Evolutionary conservation across 2,113 vertebrate species (phyloP).

Genomic region (Nansenia antarctica): DNA sequence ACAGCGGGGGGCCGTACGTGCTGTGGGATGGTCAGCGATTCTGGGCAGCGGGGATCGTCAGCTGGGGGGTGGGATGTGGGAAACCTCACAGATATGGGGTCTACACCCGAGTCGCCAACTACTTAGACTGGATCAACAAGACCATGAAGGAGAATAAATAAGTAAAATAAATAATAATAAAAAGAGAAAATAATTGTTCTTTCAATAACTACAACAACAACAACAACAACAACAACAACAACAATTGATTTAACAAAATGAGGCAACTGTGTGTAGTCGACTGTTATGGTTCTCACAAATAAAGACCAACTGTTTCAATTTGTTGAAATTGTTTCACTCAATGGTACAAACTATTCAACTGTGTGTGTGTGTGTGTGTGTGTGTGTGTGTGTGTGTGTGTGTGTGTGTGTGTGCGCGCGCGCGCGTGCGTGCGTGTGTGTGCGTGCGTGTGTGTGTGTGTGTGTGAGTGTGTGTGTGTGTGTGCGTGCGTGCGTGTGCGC

Average conservation of each 20-base stretch:
- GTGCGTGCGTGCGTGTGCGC: not conserved
- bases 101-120: slow-evolving; percentile 56
- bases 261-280: too few species aligned
- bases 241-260: too few species aligned
- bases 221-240: too few species aligned
- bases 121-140: slow-evolving; percentile 71
- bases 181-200: not conserved
- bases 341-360: too few species aligned
- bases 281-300: not conserved
- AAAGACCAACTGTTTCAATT: not conserved
- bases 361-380: too few species aligned
- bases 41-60: slow-evolving; percentile 65
- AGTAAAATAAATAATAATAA: not conserved
- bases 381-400: not conserved
- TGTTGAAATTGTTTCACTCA: too few species aligned
- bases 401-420: not conserved
- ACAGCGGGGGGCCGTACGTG: slow-evolving; percentile 51
- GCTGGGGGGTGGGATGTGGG: slow-evolving; percentile 61
- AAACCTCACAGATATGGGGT: slow-evolving; percentile 16
- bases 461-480: not conserved
- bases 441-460: not conserved
- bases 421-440: not conserved
- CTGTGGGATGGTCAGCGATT: not conserved
- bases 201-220: not conserved
- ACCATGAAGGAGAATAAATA: slow-evolving; percentile 68